phyloP scores from a whole-genome alignment of 2,113 vertebrate genomes.

The Chrysochloris asiatica region DNA sequence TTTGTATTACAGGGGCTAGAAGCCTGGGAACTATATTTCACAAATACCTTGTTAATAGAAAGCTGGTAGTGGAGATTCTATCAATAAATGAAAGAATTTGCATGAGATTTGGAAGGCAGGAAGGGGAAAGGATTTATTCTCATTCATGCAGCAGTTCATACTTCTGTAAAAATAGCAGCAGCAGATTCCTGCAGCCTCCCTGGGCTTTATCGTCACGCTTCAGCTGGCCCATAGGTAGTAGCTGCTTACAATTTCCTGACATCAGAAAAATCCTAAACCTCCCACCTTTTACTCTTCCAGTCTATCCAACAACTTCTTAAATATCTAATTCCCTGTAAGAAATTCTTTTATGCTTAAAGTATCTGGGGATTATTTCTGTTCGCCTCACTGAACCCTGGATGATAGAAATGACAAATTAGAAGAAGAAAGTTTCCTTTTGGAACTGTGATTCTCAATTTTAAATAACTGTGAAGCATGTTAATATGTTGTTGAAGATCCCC shows the following conservation, averaged over 20 bases:
- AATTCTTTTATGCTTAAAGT: background rate
- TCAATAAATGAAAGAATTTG: background rate
- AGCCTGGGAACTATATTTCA: background rate
- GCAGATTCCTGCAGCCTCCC: background rate
- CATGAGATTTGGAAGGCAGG: background rate
- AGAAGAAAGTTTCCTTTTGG: no score
- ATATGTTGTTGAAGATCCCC: background rate
- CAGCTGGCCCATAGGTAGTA: background rate
- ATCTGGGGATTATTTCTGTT: background rate
- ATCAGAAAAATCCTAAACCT: no score
- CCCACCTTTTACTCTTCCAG: background rate
- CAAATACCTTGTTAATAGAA: no score
- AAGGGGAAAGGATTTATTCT: background rate
- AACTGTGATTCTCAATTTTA: background rate
- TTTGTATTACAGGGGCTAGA: background rate
- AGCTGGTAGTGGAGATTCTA: background rate
- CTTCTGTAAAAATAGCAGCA: background rate
- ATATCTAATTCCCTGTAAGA: background rate
- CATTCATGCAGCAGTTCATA: background rate
- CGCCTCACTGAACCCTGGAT: background rate
- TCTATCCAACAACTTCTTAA: background rate
- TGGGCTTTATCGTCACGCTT: background rate
- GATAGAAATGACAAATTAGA: background rate
- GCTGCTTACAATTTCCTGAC: background rate
- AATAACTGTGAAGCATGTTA: background rate